Base-by-base conservation (phyloP, 2,888 invertebrate species). In the Lasioglossum lativentre region DNA sequence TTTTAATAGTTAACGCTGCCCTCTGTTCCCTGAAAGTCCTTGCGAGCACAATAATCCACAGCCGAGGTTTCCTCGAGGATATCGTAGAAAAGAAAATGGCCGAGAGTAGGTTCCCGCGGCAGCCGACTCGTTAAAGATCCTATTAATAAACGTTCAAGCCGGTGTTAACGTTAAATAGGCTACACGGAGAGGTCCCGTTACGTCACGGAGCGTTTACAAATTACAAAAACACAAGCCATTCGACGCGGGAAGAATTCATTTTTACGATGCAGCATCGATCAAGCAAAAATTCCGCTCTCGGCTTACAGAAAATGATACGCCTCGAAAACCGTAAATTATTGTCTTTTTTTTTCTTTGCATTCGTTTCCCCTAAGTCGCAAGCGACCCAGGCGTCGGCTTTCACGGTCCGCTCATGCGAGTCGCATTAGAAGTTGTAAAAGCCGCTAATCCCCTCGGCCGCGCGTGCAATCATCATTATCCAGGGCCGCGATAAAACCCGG, bases 391-490 rank as follows among this genome's bases (percentile, higher is more conserved):
- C 34, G 30, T 66, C 30, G 66, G 34, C 66, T 66, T 34, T 30
- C 66, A 66, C 66, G 66, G 66, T 66, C 16, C 66, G 66, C 16
- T 16, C 16, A 38, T 23, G 34, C 30, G 68, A 38, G 23, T 68
- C 68, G 68, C 68, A 38, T 68, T 68, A 68, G 38, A 38, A 68
- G 34, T 10, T 38, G 68, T 38, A 23, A 68, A 68, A 23, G 14
- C 68, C 23, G 34, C 68, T 38, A 68, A 68, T 68, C 68, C 30
- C 66, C 52, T 52, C 16, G 30, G 27, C 30, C 16, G 30, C 66
- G 30, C 30, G 66, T 16, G 30, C 66, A 30, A 66, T 66, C 66
- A 38, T 68, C 68, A 38, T 68, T 68, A 68, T 68, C 34, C 68
- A 4, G 34, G 10, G 38, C 68, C 34, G 68, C 68, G 38, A 68